Evolutionary conservation across 1,140 invertebrate genomes (phyloP), one percentile per base, ranked within the genome.

Genomic region (Drosophila kikkawai): DNA sequence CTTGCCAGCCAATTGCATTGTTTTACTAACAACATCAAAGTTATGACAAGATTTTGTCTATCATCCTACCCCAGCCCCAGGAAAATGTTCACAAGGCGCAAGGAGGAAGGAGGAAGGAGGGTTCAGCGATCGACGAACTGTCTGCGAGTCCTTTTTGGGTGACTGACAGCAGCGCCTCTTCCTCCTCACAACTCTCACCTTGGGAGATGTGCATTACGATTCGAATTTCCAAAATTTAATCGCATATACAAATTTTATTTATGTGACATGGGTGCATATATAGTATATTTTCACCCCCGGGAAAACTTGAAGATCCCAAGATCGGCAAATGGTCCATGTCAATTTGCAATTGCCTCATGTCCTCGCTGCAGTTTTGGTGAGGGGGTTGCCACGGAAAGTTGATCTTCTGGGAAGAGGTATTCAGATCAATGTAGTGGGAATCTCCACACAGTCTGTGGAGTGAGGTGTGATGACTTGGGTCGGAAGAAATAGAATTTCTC

Each of bases 1-100:
- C 66, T 12, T 32, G 47, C 29, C 65, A 69, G 68, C 70, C 86
- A 85, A 90, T 85, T 79, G 64, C 85, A 65, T 90, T 90, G 85
- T 90, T 90, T 90, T 90, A 91, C 86, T 85, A 79, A 90, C 66
- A 90, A 88, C 87, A 91, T 91, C 88, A 91, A 91, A 91, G 88
- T 91, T 91, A 91, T 91, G 88, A 91, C 88, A 91, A 84, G 88
- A 91, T 91, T 91, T 91, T 91, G 87, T 91, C 87, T 91, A 91
- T 87, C 87, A 91, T 78, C 15, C 63, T 75, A 39, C 80, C 53
- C 73, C 67, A 56, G 19, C 44, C 66, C 44, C 57, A 9, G 17
- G n/a, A 17, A 17, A 61, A 32, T 36, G 63, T 56, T 58, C 53
- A 8, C 37, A 48, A 41, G 60, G 53, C 51, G 41, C 55, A 60